Conservation (phyloP, 1,140 invertebrate genomes). For the Battus philenor region DNA sequence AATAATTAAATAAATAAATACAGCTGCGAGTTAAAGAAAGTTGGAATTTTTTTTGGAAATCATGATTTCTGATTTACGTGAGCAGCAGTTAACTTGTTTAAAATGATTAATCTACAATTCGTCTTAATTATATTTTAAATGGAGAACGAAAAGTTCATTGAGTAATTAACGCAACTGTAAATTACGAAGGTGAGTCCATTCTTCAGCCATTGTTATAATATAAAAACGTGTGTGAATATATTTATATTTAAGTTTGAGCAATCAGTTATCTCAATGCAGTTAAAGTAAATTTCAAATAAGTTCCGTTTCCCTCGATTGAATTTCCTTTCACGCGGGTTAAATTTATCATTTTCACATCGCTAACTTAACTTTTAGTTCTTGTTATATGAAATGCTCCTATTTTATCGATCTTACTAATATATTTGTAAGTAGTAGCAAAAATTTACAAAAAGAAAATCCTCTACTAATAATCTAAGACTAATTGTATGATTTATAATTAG, state of each 20-base stretch:
- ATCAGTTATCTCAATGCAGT: constrained; percentile 7
- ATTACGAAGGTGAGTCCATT: constrained; percentile 9
- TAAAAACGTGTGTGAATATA: constrained; percentile 25
- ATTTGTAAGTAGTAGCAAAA: too few species aligned
- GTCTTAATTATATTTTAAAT: neutral
- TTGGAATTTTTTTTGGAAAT: neutral
- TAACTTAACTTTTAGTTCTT: too few species aligned
- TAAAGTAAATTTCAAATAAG: constrained; percentile 10
- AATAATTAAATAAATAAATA: too few species aligned
- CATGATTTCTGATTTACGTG: neutral
- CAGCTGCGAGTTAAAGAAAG: too few species aligned
- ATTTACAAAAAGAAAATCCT: too few species aligned
- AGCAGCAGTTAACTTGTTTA: neutral
- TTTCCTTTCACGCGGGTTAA: constrained; percentile 10
- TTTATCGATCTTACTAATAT: too few species aligned
- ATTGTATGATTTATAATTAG: too few species aligned
- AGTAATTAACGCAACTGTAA: neutral
- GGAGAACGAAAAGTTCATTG: neutral
- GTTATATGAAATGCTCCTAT: too few species aligned
- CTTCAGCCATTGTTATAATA: constrained; percentile 20
- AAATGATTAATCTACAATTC: neutral
- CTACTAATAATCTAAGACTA: too few species aligned
- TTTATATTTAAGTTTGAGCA: constrained; percentile 23
- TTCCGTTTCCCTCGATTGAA: constrained; percentile 5
- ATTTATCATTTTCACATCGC: too few species aligned